Conservation (phyloP, 2,113 vertebrate genomes). For the Leucopsar rothschildi region DNA sequence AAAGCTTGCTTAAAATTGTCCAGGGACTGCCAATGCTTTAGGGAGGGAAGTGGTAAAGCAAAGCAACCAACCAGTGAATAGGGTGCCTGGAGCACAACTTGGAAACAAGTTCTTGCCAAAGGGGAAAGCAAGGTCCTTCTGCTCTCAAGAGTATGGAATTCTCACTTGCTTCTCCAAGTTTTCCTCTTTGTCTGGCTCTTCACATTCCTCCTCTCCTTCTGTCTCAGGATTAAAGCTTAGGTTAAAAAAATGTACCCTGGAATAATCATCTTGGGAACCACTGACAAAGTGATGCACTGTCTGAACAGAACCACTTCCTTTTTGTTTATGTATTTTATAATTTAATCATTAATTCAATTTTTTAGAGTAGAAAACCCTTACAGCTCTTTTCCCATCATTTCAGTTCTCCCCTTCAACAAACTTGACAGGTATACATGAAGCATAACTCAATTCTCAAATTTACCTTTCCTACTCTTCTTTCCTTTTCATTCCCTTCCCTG, state of each 20-base stretch:
- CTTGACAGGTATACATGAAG: not conserved
- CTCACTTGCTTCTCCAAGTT: not conserved
- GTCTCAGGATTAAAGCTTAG: not conserved
- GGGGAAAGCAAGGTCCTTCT: not conserved
- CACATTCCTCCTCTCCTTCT: not conserved
- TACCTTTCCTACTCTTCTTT: not conserved
- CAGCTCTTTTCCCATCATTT: not conserved
- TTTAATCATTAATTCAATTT: not conserved
- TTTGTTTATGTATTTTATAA: not conserved
- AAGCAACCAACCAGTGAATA: not conserved
- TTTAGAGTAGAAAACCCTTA: not conserved
- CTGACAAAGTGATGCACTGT: not conserved
- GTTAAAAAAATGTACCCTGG: not conserved
- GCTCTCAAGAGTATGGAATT: not conserved
- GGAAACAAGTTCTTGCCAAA: not conserved
- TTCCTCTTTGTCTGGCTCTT: not conserved
- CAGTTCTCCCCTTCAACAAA: not conserved
- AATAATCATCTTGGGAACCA: not conserved
- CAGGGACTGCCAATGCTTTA: not conserved
- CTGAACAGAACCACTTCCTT: not conserved
- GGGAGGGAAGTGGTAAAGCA: not conserved
- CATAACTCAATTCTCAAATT: not conserved
- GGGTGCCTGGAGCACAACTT: not conserved
- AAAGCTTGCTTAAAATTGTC: not conserved
- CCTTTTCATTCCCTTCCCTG: rapidly evolving